Evolutionary conservation across 2,113 vertebrate species (phyloP), one percentile per base, ranked within the genome.

Genomic region (Bothrops jararaca): DNA sequence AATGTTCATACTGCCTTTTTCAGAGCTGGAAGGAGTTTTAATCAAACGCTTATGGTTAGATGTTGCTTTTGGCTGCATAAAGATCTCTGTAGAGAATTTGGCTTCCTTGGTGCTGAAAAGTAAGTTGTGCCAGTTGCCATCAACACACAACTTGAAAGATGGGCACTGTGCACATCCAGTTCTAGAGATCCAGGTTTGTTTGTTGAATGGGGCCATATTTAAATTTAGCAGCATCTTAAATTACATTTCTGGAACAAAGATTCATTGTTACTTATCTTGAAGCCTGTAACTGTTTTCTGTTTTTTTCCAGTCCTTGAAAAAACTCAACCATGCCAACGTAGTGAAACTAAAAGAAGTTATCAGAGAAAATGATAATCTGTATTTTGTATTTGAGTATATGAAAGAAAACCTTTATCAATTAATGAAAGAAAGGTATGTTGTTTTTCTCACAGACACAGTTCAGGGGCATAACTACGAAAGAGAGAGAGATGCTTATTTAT

Each of bases 311-410:
- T 98, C 98, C 94, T 97, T 98, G 97, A 98, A 98, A 97, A 98
- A 98, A 94, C 96, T 98, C 93, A 98, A 97, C 95, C 98, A 98
- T 94, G 98, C 97, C 94, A 98, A 98, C 69, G 97, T 98, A 54
- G 98, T 98, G 85, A 98, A 98, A 92, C 95, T 98, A 94, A 98
- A 98, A 97, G 98, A 98, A 97, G 98, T 98, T 93, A 98, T 98
- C 95, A 96, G 98, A 91, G 98, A 98, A 97, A 98, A 98, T 90
- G 98, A 98, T 96, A 96, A 98, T 93, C 97, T 98, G 4, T 98
- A 98, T 94, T 98, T 98, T 96, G 98, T 98, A 48, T 98, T 98
- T 93, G 98, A 98, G 90, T 98, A 98, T 95, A 98, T 98, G 98
- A 98, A 98, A 93, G 98, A 98, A 96, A 98, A 98, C 94, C 98